Evolutionary conservation across 2,888 invertebrate species (phyloP).

Genomic region (Monoplex corrugatus): DNA sequence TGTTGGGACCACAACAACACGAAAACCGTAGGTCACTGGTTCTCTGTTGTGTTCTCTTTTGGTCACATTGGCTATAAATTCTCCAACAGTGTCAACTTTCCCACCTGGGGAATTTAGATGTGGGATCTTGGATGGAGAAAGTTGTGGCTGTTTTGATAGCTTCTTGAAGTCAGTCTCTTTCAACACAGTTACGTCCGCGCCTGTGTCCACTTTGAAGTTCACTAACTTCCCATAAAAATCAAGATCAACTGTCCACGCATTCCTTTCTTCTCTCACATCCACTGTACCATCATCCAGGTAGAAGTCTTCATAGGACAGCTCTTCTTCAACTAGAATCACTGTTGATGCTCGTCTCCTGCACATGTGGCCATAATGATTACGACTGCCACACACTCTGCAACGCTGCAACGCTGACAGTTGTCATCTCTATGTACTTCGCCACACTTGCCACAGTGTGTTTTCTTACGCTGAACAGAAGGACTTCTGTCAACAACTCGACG

Average conservation of each 20-base stretch:
- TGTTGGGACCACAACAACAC: background rate
- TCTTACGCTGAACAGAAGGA: background rate
- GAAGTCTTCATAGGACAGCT: background rate
- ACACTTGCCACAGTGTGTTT: constrained; percentile 16
- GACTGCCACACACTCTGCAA: constrained; percentile 1
- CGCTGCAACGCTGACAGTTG: background rate
- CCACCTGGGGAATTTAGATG: background rate
- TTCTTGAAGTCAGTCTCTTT: background rate
- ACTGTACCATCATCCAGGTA: background rate
- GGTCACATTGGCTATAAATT: background rate
- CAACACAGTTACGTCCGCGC: background rate
- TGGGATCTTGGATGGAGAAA: background rate
- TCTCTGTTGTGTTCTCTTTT: background rate
- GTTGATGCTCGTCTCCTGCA: background rate
- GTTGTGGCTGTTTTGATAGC: background rate
- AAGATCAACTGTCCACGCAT: constrained; percentile 11
- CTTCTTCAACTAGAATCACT: background rate
- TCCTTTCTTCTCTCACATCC: background rate
- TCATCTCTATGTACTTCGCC: background rate
- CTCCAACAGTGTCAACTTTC: constrained; percentile 2
- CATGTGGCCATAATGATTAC: background rate
- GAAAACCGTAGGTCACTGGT: background rate
- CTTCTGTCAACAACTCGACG: background rate
- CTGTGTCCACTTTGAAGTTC: background rate
- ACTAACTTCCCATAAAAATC: background rate